Evolutionary conservation across 1,140 invertebrate species (phyloP).

Genomic region (Conus betulinus): DNA sequence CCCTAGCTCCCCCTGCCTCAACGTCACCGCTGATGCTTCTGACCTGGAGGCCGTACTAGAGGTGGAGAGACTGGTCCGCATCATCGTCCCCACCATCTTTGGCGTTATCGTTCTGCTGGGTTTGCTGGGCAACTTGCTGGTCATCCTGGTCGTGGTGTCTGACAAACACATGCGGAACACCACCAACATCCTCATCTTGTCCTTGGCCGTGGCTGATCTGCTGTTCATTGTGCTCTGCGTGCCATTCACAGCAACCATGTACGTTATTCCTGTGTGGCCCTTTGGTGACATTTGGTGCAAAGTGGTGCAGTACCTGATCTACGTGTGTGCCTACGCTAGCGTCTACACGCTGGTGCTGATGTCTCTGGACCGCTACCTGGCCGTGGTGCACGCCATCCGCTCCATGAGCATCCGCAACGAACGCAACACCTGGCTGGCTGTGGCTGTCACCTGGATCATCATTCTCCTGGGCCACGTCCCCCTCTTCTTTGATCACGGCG

Average conservation of each 20-base stretch:
- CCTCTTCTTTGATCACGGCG: constrained; percentile 86
- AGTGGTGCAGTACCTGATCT: constrained; percentile 84
- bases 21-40: neutral
- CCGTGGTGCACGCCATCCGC: constrained; percentile 94
- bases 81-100: constrained; percentile 88
- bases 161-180: constrained; percentile 95
- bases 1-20: neutral
- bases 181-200: constrained; percentile 92
- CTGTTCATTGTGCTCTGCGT: constrained; percentile 97
- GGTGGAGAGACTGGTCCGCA: constrained; percentile 60
- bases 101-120: constrained; percentile 91
- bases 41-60: constrained; percentile 16
- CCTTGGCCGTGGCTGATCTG: constrained; percentile 90
- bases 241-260: constrained; percentile 80
- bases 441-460: constrained; percentile 84
- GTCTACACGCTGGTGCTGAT: constrained; percentile 96
- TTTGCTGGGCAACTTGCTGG: constrained; percentile 90
- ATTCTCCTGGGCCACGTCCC: constrained; percentile 86
- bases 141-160: constrained; percentile 88
- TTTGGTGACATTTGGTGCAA: constrained; percentile 95
- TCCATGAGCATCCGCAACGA: constrained; percentile 92
- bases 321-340: constrained; percentile 92
- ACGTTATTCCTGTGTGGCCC: constrained; percentile 82
- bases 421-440: constrained; percentile 85
- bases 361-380: constrained; percentile 95